Percentiles rank a stretch among this genome's conserved stretches.
phyloP scores from a whole-genome alignment of 2,797 vertebrate genomes.

The Petrocephalus sullivani region DNA sequence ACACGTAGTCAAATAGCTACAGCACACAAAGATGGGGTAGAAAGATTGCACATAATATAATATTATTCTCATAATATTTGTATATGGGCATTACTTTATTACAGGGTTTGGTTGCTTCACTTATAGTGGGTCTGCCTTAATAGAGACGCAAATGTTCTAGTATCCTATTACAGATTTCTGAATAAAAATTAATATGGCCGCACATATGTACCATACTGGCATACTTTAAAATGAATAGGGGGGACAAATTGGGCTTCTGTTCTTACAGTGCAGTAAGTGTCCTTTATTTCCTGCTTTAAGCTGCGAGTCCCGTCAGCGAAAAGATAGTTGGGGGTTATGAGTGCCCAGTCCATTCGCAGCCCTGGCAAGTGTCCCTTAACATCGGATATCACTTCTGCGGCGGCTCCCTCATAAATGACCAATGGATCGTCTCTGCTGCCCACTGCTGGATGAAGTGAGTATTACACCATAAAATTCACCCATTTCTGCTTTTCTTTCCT shows the following conservation, averaged over 20 bases:
- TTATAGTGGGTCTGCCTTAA: no score
- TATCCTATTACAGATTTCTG: no score
- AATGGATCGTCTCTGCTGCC: constrained; percentile 63
- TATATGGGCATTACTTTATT: no score
- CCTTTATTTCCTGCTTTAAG: constrained; percentile 35
- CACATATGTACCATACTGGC: not conserved
- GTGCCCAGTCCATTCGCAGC: constrained; percentile 48
- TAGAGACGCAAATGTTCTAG: no score
- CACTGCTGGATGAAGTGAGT: constrained; percentile 66
- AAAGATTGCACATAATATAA: not conserved
- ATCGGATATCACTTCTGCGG: constrained; percentile 56
- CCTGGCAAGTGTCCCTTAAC: constrained; percentile 63
- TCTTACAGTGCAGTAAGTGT: not conserved
- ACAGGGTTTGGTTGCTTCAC: no score
- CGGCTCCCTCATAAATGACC: constrained; percentile 61
- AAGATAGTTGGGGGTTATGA: constrained; percentile 61
- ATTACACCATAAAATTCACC: not conserved
- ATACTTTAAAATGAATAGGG: not conserved
- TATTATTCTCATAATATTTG: no score
- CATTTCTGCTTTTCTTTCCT: not conserved
- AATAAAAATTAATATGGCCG: no score
- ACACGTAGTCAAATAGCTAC: not conserved
- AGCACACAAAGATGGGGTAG: not conserved
- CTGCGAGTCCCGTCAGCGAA: constrained; percentile 51
- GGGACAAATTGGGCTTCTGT: not conserved